These are phyloP conservation scores for Neocrepidodera transversa DNA, from an alignment of 2,888 invertebrate species.

Conservation along the genomic window DNA sequence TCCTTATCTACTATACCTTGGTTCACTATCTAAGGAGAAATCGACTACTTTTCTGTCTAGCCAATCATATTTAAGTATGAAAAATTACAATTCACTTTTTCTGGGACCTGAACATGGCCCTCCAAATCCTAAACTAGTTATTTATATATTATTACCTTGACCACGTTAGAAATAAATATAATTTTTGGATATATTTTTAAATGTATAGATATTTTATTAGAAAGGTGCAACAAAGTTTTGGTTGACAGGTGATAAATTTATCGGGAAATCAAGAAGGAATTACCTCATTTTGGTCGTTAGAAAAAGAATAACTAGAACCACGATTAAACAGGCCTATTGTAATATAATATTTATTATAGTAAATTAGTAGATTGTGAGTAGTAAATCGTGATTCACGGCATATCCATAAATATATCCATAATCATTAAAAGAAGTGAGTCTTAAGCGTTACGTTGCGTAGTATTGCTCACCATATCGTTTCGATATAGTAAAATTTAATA, in stretches of 20 bases:
- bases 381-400: constrained; percentile 33
- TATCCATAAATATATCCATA: constrained; percentile 33
- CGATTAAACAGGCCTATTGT: constrained; percentile 27
- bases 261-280: constrained; percentile 10
- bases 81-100: not conserved
- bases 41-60: too few relatives aligned
- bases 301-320: constrained; percentile 23
- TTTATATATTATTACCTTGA: too few relatives aligned
- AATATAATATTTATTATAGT: constrained; percentile 23
- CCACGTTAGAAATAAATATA: too few relatives aligned
- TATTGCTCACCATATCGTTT: constrained; percentile 1
- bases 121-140: too few relatives aligned
- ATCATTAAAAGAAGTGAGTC: constrained; percentile 23
- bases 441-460: constrained; percentile 13
- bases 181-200: too few relatives aligned
- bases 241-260: constrained; percentile 6
- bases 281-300: constrained; percentile 28
- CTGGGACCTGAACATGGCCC: too few relatives aligned
- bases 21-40: too few relatives aligned
- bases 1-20: too few relatives aligned
- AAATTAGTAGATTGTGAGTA: constrained; percentile 28
- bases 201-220: too few relatives aligned
- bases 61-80: too few relatives aligned
- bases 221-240: not conserved
- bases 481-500: constrained; percentile 20